phyloP scores from a whole-genome alignment of 2,113 vertebrate species.

The Onychorhynchus coronatus region DNA sequence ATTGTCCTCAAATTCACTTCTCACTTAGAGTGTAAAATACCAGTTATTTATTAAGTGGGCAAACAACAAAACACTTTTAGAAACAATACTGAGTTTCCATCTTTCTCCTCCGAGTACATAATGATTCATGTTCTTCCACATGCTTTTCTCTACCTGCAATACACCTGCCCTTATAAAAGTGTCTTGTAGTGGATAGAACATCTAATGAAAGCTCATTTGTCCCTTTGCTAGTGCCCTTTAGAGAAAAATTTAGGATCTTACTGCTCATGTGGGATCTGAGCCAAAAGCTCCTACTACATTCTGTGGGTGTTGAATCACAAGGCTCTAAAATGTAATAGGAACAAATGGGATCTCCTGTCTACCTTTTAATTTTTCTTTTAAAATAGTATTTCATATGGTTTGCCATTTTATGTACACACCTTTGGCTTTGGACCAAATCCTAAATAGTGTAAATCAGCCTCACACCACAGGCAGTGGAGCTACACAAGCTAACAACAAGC shows the following conservation, averaged over 20 bases:
- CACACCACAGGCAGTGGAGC: neutral
- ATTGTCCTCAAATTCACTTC: neutral
- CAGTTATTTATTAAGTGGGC: neutral
- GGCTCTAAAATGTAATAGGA: neutral
- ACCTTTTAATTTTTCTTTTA: neutral
- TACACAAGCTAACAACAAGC: neutral
- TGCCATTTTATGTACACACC: neutral
- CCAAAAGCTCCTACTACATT: neutral
- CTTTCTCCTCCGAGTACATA: neutral
- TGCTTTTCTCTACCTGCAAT: neutral
- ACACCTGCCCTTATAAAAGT: neutral
- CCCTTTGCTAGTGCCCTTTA: neutral
- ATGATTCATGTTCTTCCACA: neutral
- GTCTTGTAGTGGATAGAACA: neutral
- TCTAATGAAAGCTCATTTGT: neutral
- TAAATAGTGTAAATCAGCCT: neutral
- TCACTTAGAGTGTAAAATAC: neutral
- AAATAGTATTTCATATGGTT: neutral
- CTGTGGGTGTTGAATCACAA: neutral
- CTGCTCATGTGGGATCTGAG: neutral
- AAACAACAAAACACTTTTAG: neutral
- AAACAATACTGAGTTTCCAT: neutral
- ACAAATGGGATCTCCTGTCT: neutral
- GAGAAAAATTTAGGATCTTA: neutral
- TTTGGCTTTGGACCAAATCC: neutral